Evolutionary conservation across 2,113 vertebrate genomes (phyloP).

Genomic region (Macquaria ambigua): DNA sequence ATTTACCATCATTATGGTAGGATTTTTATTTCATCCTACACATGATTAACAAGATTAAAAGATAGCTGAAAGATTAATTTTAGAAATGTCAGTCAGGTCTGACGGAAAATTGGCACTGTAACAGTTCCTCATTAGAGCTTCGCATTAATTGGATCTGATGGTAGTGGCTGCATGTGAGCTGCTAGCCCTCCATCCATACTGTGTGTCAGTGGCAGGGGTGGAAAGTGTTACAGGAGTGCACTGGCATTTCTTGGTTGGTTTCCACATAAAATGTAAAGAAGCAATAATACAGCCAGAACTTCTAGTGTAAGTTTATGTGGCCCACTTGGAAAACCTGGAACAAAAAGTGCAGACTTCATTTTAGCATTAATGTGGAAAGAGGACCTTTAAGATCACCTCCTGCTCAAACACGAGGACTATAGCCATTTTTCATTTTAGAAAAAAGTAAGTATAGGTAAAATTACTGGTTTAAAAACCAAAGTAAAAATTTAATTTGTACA

Average conservation of each 20-base stretch:
- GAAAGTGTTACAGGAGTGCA: constrained; percentile 23
- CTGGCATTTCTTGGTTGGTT: constrained; percentile 43
- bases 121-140: too few species aligned
- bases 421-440: background rate
- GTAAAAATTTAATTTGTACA: background rate
- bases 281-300: constrained; percentile 12
- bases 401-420: constrained; percentile 7
- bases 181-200: background rate
- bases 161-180: background rate
- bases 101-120: too few species aligned
- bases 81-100: background rate
- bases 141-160: background rate
- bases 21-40: background rate
- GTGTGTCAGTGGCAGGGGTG: constrained; percentile 16
- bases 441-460: background rate
- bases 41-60: background rate
- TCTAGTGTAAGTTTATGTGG: constrained; percentile 28
- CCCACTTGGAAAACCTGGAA: constrained; percentile 36
- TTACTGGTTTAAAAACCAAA: background rate
- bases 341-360: constrained; percentile 24
- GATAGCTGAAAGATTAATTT: background rate
- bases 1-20: background rate
- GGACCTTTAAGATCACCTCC: constrained; percentile 9
- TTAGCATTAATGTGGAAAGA: constrained; percentile 22
- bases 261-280: constrained; percentile 60